A percentile compares a stretch with the other conserved stretches of the same genome.
Conservation (phyloP, 2,797 vertebrate species). For the Echeneis naucrates region DNA sequence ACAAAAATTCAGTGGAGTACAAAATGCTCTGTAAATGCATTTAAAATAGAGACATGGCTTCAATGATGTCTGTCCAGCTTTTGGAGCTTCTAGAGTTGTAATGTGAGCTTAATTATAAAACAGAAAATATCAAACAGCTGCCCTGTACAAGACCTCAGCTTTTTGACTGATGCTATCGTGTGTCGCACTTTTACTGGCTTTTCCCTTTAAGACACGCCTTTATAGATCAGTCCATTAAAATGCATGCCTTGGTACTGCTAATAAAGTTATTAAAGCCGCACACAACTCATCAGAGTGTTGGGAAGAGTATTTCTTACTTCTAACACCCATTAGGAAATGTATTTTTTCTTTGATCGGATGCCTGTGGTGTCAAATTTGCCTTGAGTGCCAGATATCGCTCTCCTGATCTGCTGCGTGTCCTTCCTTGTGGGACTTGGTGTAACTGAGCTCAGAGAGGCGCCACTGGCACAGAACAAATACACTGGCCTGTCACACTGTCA, state of each 20-base stretch:
- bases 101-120: conserved; percentile 37
- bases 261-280: conserved; percentile 23
- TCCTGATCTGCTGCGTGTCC: not conserved
- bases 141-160: conserved; percentile 2
- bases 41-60: not conserved
- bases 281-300: conserved; percentile 5
- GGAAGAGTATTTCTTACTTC: conserved; percentile 8
- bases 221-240: conserved; percentile 23
- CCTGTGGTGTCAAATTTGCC: conserved; percentile 11
- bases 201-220: conserved; percentile 15
- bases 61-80: not conserved
- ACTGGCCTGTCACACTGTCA: not conserved
- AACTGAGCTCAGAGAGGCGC: not conserved
- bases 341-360: conserved; percentile 8
- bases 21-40: conserved; percentile 22
- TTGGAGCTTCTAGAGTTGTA: not conserved
- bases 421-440: not conserved
- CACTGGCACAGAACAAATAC: not conserved
- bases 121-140: conserved; percentile 13
- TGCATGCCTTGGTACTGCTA: not conserved
- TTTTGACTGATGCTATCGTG: conserved; percentile 26
- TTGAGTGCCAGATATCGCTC: not conserved
- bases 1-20: conserved; percentile 27
- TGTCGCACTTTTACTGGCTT: conserved; percentile 14
- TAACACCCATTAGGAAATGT: conserved; percentile 10